These are phyloP conservation scores for Bombycilla garrulus DNA, from an alignment of 2,113 vertebrate species.

Conservation along the genomic window DNA sequence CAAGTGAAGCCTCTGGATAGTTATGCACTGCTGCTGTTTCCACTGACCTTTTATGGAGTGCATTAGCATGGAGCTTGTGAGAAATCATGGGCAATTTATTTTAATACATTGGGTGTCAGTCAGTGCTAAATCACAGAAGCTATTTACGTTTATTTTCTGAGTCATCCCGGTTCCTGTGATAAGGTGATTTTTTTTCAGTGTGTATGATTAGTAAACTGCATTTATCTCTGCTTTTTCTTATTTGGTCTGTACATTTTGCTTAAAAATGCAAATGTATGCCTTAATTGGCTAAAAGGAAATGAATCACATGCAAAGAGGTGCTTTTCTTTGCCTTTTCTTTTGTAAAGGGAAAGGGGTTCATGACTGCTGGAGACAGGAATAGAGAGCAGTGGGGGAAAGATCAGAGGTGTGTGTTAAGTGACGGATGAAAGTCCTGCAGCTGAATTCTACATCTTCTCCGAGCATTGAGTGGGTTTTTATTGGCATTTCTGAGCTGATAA, in stretches of 20 bases:
- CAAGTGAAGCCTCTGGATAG: background rate
- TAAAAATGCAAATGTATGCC: background rate
- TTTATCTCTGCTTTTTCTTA: background rate
- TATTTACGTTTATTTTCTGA: conserved; percentile 32
- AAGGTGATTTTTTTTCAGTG: conserved; percentile 29
- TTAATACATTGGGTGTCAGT: conserved; percentile 9
- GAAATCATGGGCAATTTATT: conserved; percentile 32
- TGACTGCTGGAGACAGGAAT: background rate
- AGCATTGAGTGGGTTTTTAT: rapidly evolving
- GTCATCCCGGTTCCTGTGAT: background rate
- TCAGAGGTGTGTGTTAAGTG: background rate
- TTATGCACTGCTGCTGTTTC: background rate
- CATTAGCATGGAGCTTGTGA: background rate
- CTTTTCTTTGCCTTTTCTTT: background rate
- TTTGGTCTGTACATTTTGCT: background rate
- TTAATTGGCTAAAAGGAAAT: background rate
- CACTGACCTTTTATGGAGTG: background rate
- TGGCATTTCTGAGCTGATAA: background rate
- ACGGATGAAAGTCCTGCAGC: background rate
- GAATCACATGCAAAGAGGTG: background rate
- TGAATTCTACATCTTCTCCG: background rate
- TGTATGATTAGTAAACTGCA: background rate
- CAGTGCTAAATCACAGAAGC: background rate
- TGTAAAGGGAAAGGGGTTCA: background rate
- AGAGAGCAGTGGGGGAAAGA: background rate